Conservation (phyloP, 2,888 invertebrate species). For the Mythimna pallens region DNA sequence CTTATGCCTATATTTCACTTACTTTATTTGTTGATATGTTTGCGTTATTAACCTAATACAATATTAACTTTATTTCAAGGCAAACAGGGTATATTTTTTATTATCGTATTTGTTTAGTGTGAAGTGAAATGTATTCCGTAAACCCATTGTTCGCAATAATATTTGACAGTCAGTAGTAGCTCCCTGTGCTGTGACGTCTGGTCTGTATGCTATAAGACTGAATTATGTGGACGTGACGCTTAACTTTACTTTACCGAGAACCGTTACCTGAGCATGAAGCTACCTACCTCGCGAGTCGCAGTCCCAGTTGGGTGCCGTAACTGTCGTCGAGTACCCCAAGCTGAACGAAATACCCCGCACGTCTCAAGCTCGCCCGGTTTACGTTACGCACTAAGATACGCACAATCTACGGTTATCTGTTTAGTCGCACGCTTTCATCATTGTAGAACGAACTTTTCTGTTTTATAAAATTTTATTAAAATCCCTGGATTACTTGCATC, state of each 20-base stretch:
- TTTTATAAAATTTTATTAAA: conserved; percentile 38
- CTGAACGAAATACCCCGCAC: conserved; percentile 52
- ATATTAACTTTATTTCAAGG: too few species aligned
- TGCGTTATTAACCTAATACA: too few species aligned
- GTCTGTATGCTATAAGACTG: conserved; percentile 76
- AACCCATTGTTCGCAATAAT: conserved; percentile 40
- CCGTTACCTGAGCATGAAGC: conserved; percentile 60
- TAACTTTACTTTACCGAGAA: conserved; percentile 54
- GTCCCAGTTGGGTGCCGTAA: conserved; percentile 35
- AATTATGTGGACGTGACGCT: conserved; percentile 76
- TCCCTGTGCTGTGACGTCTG: conserved; percentile 74
- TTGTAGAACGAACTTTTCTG: conserved; percentile 58
- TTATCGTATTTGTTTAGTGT: too few species aligned
- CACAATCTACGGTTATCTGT: conserved; percentile 57
- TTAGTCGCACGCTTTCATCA: conserved; percentile 66
- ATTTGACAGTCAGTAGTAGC: conserved; percentile 41
- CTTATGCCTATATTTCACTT: too few species aligned
- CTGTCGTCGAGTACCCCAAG: conserved; percentile 28
- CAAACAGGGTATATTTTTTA: too few species aligned
- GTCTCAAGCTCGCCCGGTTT: conserved; percentile 51
- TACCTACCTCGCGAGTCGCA: conserved; percentile 53
- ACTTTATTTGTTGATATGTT: too few species aligned
- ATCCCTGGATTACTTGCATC: conserved; percentile 51
- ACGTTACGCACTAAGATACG: conserved; percentile 52
- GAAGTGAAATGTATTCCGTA: too few species aligned